phyloP scores from a whole-genome alignment of 2,888 invertebrate genomes.

The Drepanosiphum platanoidis region DNA sequence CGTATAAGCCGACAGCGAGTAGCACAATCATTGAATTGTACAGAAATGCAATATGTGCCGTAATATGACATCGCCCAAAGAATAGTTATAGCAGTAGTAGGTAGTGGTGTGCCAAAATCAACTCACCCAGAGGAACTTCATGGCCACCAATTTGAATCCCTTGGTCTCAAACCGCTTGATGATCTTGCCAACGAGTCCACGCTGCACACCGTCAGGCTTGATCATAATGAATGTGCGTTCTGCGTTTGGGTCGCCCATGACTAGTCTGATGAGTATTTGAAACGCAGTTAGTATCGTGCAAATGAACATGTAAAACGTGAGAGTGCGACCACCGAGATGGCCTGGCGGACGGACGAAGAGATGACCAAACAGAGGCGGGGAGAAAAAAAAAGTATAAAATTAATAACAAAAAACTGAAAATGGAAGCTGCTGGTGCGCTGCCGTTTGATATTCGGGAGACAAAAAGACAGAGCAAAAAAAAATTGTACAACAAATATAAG shows the following conservation, averaged over 20 bases:
- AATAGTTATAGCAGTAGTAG: too few relatives aligned
- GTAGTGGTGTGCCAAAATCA: too few relatives aligned
- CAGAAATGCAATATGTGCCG: too few relatives aligned
- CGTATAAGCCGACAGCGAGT: too few relatives aligned
- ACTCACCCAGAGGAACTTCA: constrained; percentile 92
- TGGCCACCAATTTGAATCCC: constrained; percentile 95
- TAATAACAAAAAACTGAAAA: neutral
- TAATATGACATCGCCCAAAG: too few relatives aligned
- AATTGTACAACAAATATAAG: neutral
- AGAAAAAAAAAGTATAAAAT: neutral
- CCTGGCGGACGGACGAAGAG: neutral
- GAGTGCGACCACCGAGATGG: neutral
- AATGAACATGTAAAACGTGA: constrained; percentile 69
- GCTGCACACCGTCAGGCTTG: constrained; percentile 98
- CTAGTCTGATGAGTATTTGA: constrained; percentile 71
- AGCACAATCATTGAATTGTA: too few relatives aligned
- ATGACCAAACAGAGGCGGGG: neutral
- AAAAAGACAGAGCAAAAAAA: neutral
- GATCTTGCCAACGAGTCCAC: constrained; percentile 95
- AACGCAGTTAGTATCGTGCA: constrained; percentile 72
- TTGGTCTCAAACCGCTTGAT: constrained; percentile 95
- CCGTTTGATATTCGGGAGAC: neutral
- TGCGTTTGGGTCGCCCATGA: too few relatives aligned
- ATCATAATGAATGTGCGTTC: constrained; percentile 98
- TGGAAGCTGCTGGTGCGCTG: neutral